phyloP scores from a whole-genome alignment of 2,797 vertebrate species.

The Chromobotia macracanthus region DNA sequence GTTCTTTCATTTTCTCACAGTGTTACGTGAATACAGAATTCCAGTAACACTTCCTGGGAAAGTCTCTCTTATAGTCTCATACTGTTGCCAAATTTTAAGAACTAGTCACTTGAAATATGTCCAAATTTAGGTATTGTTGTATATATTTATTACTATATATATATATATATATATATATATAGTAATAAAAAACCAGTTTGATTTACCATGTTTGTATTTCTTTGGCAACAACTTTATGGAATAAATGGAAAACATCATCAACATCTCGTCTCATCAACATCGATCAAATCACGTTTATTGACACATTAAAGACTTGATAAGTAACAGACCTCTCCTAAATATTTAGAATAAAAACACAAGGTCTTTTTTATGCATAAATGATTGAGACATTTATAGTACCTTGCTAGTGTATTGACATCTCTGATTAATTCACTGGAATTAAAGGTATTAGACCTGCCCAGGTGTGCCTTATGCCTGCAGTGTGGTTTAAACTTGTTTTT shows the following conservation, averaged over 20 bases:
- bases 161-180: no score
- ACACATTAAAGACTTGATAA: no score
- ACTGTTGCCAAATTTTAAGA: background rate
- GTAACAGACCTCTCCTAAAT: no score
- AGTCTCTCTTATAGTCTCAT: background rate
- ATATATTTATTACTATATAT: no score
- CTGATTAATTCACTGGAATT: background rate
- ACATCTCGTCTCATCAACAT: no score
- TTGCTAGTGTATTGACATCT: background rate
- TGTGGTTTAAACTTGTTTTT: background rate
- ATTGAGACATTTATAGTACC: background rate
- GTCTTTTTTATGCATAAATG: no score
- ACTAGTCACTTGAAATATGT: background rate
- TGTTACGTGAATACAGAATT: background rate
- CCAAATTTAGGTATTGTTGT: background rate
- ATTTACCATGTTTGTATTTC: background rate
- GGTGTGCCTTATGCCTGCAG: background rate
- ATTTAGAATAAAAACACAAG: no score
- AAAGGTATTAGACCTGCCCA: background rate
- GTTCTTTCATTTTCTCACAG: no score
- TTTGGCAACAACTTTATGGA: background rate
- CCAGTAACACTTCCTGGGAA: no score
- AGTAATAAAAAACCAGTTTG: background rate
- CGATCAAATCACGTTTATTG: no score
- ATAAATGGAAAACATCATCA: background rate